Base-by-base conservation (phyloP, 2,113 vertebrate genomes). In the Indri indri region DNA sequence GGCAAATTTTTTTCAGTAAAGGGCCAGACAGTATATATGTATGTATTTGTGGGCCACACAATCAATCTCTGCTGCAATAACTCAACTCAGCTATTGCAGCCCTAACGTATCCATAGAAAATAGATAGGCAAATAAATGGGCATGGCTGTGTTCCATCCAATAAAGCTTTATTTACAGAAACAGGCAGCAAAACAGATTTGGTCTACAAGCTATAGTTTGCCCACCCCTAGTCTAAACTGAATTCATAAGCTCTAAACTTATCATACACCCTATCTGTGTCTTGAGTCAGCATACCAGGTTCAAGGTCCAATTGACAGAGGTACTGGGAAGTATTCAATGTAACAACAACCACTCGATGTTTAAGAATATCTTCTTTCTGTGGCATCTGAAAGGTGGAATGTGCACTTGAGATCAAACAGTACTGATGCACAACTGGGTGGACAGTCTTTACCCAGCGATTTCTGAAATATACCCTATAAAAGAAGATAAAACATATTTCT, bases 361-460 rank as follows among this genome's bases (percentile, higher is more conserved):
- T 99, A 98, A 99, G 99, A 98, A 99, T 99, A 96, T 99, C 99
- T 98, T 99, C 99, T 97, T 99, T 99, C 98, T 99, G 99, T 95
- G 99, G 99, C 99, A 99, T 99, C 99, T 99, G 99, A 98, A 99
- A 99, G 98, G 99, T 99, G 99, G 99, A 98, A 98, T 99, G 99
- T 98, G 99, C 99, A 98, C 98, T 99, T 98, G 99, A 99, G 98
- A 99, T 99, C 99, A 99, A 98, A 99, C 99, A 99, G 99, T 99
- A 99, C 98, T 99, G 99, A 99, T 99, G 99, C 98, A 99, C 99
- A 92, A 99, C 98, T 88, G 99, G 99, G 98, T 99, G 99, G 96
- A 99, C 99, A 37, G 99, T 99, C 99, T 99, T 99, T 96, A 99
- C 99, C 99, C 99, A 99, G 98, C 99, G 99, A 98, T 99, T 99